Percentiles rank a stretch among this genome's conserved stretches.
Conservation (phyloP, 92 coral and sea anemone genomes). For the Palythoa grandiflora region DNA sequence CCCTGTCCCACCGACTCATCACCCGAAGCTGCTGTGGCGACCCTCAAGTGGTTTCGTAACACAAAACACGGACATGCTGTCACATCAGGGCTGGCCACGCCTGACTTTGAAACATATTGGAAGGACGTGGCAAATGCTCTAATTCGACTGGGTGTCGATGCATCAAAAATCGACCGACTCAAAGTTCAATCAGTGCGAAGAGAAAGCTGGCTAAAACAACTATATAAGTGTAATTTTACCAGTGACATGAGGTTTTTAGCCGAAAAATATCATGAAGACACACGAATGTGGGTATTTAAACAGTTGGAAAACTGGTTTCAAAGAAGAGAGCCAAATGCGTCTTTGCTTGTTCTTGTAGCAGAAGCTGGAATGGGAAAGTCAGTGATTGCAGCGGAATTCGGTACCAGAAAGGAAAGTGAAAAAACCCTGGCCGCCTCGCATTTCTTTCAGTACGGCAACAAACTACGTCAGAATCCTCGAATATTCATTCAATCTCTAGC, state of each 20-base stretch:
- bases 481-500: slow-evolving; percentile 75
- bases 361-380: slow-evolving; percentile 86
- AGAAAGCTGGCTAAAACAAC: slow-evolving; percentile 43
- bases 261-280: slow-evolving; percentile 57
- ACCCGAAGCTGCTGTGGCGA: slow-evolving; percentile 53
- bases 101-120: slow-evolving; percentile 41
- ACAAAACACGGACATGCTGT: slow-evolving; percentile 39
- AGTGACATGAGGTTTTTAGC: slow-evolving; percentile 55
- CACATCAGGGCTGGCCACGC: neutral
- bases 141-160: slow-evolving; percentile 47
- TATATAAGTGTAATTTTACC: slow-evolving; percentile 61
- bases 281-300: slow-evolving; percentile 70
- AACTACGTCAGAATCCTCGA: slow-evolving; percentile 63
- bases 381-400: slow-evolving; percentile 68
- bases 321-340: slow-evolving; percentile 48
- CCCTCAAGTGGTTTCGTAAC: slow-evolving; percentile 66
- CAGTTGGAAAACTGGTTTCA: slow-evolving; percentile 63
- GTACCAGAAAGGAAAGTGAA: slow-evolving; percentile 40
- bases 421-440: slow-evolving; percentile 56
- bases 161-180: slow-evolving; percentile 9
- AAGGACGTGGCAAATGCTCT: slow-evolving; percentile 31
- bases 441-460: slow-evolving; percentile 69
- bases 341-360: slow-evolving; percentile 65
- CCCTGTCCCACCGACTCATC: slow-evolving; percentile 54
- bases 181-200: slow-evolving; percentile 34